phyloP scores from a whole-genome alignment of 2,797 vertebrate genomes.

The Molossus molossus region DNA sequence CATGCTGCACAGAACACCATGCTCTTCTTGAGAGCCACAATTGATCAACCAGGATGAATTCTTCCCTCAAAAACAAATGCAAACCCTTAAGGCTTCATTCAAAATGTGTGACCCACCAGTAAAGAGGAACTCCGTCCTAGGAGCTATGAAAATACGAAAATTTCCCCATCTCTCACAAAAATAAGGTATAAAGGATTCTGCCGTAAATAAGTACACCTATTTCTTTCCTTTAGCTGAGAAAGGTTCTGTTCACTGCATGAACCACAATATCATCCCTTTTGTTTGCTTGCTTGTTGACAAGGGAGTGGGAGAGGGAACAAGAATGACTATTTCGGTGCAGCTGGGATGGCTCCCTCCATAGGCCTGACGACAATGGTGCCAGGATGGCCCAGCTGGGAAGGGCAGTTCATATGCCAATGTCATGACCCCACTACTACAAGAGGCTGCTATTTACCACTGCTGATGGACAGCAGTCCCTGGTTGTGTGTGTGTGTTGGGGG shows the following conservation, averaged over 20 bases:
- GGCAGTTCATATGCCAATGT: slow-evolving; percentile 79
- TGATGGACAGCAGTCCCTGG: slow-evolving; percentile 77
- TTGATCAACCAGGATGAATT: neutral
- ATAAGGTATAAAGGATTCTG: neutral
- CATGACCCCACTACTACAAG: slow-evolving; percentile 78
- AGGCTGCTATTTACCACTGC: slow-evolving; percentile 24
- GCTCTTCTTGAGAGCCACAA: too few relatives aligned
- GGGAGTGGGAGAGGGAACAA: slow-evolving; percentile 21
- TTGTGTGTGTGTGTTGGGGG: slow-evolving; percentile 71
- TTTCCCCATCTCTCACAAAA: neutral
- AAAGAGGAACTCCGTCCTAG: neutral
- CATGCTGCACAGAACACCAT: neutral
- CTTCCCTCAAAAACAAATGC: neutral
- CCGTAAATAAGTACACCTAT: neutral
- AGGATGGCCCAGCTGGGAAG: slow-evolving; percentile 84
- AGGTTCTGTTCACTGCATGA: neutral
- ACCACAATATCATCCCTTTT: neutral
- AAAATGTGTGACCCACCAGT: neutral
- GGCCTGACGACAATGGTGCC: slow-evolving; percentile 73
- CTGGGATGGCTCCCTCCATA: slow-evolving; percentile 85
- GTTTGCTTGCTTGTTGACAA: neutral
- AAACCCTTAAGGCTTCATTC: neutral
- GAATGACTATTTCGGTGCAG: slow-evolving; percentile 85
- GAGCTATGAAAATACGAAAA: neutral
- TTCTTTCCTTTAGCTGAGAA: neutral